Evolutionary conservation across 2,113 vertebrate genomes (phyloP).

Genomic region (Erythrolamprus reginae): DNA sequence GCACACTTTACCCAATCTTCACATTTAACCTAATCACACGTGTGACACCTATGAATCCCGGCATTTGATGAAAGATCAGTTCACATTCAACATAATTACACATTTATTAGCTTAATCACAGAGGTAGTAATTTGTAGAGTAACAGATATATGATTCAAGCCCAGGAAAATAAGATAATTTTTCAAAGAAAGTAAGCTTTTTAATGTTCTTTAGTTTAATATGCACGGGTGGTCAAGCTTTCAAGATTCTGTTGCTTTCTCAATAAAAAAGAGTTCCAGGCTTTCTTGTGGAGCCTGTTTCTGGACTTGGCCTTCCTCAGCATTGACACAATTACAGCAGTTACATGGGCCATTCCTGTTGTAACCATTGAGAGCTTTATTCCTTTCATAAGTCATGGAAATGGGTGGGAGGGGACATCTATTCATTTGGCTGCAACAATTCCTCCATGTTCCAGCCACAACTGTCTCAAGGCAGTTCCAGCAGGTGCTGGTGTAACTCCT

Average conservation of each 20-base stretch:
- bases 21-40: neutral
- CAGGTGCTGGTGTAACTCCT: neutral
- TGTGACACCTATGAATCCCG: neutral
- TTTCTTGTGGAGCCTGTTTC: neutral
- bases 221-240: neutral
- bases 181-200: neutral
- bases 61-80: neutral
- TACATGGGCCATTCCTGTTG: neutral
- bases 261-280: neutral
- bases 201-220: neutral
- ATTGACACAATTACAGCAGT: neutral
- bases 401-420: neutral
- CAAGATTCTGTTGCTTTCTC: neutral
- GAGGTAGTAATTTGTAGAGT: neutral
- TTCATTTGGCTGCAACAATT: neutral
- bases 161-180: neutral
- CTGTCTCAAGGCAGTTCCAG: neutral
- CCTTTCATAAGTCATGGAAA: neutral
- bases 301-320: neutral
- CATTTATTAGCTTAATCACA: slow-evolving; percentile 12
- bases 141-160: neutral
- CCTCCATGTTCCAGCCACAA: neutral
- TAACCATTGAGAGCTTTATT: neutral
- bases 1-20: neutral
- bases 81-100: neutral